Evolutionary conservation across 2,797 vertebrate genomes (phyloP).

Genomic region (Sebastes vulpes): DNA sequence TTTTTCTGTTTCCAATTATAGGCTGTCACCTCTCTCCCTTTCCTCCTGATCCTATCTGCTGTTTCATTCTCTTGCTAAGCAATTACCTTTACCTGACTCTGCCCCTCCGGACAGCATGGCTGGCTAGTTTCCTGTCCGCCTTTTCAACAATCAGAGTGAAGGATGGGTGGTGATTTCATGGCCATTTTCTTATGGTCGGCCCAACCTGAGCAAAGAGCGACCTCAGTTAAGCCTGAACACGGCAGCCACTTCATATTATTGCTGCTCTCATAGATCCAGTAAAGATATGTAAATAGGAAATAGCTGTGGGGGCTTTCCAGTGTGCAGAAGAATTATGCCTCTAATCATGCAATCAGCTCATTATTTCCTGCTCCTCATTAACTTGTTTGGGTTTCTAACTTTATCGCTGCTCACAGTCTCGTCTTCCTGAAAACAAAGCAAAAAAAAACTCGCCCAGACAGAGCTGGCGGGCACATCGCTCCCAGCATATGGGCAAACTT

Average conservation of each 20-base stretch:
- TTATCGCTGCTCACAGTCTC: slow-evolving; percentile 37
- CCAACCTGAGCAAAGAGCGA: slow-evolving; percentile 19
- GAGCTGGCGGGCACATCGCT: slow-evolving; percentile 31
- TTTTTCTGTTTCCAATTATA: slow-evolving; percentile 67
- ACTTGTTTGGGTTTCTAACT: slow-evolving; percentile 71
- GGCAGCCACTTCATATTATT: slow-evolving; percentile 1
- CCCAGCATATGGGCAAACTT: slow-evolving; percentile 27
- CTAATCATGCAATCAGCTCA: slow-evolving; percentile 59
- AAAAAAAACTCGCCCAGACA: slow-evolving; percentile 21
- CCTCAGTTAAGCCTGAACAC: not conserved
- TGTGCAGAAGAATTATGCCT: slow-evolving; percentile 24
- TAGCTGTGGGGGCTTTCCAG: slow-evolving; percentile 1
- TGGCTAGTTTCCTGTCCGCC: slow-evolving; percentile 47
- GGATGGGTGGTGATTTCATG: slow-evolving; percentile 34
- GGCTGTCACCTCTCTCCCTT: slow-evolving; percentile 54
- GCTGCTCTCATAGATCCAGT: slow-evolving; percentile 12
- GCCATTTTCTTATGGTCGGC: slow-evolving; percentile 20
- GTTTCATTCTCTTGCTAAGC: slow-evolving; percentile 67
- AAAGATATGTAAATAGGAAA: slow-evolving; percentile 33
- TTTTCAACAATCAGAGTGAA: slow-evolving; percentile 51
- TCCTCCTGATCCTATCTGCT: slow-evolving; percentile 59
- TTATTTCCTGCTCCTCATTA: slow-evolving; percentile 69
- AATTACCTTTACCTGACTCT: slow-evolving; percentile 69
- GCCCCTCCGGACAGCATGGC: slow-evolving; percentile 52
- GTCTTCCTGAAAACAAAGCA: slow-evolving; percentile 22